Evolutionary conservation across 2,797 vertebrate genomes (phyloP).

Genomic region (Anguilla pacifica): DNA sequence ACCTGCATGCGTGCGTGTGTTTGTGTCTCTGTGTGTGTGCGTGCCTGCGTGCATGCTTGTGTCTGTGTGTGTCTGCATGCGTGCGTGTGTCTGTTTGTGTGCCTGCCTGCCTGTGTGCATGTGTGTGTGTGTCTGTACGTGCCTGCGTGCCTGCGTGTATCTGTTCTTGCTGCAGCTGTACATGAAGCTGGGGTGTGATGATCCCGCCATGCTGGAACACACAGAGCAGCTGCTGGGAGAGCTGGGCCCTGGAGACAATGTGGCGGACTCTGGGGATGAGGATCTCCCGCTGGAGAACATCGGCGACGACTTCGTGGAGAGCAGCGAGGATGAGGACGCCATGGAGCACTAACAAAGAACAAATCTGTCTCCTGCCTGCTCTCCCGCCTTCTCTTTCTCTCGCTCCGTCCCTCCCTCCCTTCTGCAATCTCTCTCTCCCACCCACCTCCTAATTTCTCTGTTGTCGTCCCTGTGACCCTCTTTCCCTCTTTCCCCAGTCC

Average conservation of each 20-base stretch:
- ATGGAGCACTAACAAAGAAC: slow-evolving; percentile 70
- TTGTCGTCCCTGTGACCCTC: not conserved
- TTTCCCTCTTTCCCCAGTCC: not conserved
- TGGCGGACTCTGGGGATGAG: slow-evolving; percentile 48
- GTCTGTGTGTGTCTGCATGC: not conserved
- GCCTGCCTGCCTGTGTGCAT: not conserved
- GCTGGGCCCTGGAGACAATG: slow-evolving; percentile 65
- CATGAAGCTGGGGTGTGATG: slow-evolving; percentile 74
- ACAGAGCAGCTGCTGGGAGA: slow-evolving; percentile 73
- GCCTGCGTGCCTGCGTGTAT: not conserved
- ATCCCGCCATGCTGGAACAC: slow-evolving; percentile 72
- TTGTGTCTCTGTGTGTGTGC: not conserved
- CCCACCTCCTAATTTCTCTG: too few relatives aligned
- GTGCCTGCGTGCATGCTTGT: not conserved
- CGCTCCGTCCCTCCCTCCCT: not conserved
- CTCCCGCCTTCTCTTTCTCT: not conserved
- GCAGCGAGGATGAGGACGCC: slow-evolving; percentile 63
- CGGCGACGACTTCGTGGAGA: slow-evolving; percentile 72
- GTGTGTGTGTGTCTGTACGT: not conserved
- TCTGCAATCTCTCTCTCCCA: not conserved
- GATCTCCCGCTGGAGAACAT: slow-evolving; percentile 63
- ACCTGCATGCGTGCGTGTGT: slow-evolving; percentile 2
- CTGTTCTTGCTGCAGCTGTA: slow-evolving; percentile 64
- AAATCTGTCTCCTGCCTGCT: not conserved
- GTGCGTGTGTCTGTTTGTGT: slow-evolving; percentile 3